These are phyloP conservation scores for Pterophyllum scalare DNA, from an alignment of 2,113 vertebrate genomes.

Conservation along the genomic window DNA sequence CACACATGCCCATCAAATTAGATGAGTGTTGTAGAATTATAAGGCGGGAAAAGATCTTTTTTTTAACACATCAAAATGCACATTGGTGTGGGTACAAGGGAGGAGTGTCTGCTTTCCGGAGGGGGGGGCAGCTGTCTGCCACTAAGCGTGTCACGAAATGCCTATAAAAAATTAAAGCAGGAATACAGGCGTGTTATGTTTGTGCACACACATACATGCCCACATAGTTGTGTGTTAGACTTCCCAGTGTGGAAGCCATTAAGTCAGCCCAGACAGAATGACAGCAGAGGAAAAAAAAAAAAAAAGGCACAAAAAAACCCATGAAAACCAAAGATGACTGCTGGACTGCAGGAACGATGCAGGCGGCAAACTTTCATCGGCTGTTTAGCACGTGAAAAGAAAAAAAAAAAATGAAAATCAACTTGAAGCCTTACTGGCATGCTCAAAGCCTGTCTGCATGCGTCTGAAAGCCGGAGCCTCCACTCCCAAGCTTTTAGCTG, in stretches of 20 bases:
- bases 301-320: constrained; percentile 4
- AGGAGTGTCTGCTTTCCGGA: constrained; percentile 39
- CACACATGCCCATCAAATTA: constrained; percentile 35
- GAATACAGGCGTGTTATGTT: constrained; percentile 43
- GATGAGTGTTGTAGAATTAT: constrained; percentile 32
- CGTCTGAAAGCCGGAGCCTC: constrained; percentile 90
- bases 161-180: constrained; percentile 71
- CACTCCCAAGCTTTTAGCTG: constrained; percentile 93
- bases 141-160: constrained; percentile 64
- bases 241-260: constrained; percentile 68
- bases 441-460: constrained; percentile 92
- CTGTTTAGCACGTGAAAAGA: constrained; percentile 21
- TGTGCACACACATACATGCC: constrained; percentile 24
- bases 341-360: constrained; percentile 25
- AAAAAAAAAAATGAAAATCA: constrained; percentile 24
- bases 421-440: constrained; percentile 84
- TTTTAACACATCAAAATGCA: constrained; percentile 45
- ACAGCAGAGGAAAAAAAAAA: constrained; percentile 32
- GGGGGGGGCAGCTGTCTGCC: constrained; percentile 50
- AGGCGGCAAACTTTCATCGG: constrained; percentile 11
- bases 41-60: constrained; percentile 3
- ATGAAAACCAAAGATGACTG: constrained; percentile 43
- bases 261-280: constrained; percentile 64
- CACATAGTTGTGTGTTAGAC: constrained; percentile 23
- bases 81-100: constrained; percentile 32